These are phyloP conservation scores for Copidosoma floridanum DNA, from an alignment of 1,140 invertebrate genomes.

Conservation along the genomic window DNA sequence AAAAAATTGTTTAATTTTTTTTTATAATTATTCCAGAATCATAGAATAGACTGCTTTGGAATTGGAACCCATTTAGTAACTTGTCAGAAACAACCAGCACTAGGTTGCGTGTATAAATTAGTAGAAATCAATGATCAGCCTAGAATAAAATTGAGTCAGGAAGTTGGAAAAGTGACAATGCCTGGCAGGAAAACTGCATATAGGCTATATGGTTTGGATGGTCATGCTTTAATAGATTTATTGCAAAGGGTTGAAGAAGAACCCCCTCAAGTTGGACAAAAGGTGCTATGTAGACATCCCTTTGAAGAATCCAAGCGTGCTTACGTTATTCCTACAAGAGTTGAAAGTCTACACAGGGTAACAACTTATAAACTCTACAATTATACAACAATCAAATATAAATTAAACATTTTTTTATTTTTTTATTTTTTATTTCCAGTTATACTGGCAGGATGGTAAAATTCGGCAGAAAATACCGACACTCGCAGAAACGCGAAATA, in stretches of 20 bases:
- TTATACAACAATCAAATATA: too few species aligned
- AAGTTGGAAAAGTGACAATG: constrained; percentile 97
- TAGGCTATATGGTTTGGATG: constrained; percentile 87
- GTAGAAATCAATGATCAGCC: constrained; percentile 91
- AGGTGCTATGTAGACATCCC: constrained; percentile 93
- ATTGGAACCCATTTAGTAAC: constrained; percentile 87
- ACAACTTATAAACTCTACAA: constrained; percentile 7
- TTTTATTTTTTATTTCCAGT: constrained; percentile 48
- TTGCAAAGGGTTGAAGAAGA: constrained; percentile 78
- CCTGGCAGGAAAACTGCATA: constrained; percentile 85
- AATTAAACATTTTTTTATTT: too few species aligned
- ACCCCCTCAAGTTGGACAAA: constrained; percentile 72
- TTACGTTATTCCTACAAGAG: constrained; percentile 84
- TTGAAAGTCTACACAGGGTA: constrained; percentile 77
- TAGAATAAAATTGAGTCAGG: constrained; percentile 96
- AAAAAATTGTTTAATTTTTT: constrained; percentile 48
- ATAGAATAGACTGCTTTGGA: constrained; percentile 96
- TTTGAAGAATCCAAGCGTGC: constrained; percentile 95
- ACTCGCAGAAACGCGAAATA: constrained; percentile 74
- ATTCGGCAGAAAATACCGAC: constrained; percentile 70
- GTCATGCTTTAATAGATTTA: constrained; percentile 90
- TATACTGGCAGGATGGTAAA: constrained; percentile 86
- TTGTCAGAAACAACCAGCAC: constrained; percentile 87
- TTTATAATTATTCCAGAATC: constrained; percentile 50
- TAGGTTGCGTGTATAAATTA: constrained; percentile 98